Evolutionary conservation across 2,888 invertebrate species (phyloP).

Genomic region (Fragum fragum): DNA sequence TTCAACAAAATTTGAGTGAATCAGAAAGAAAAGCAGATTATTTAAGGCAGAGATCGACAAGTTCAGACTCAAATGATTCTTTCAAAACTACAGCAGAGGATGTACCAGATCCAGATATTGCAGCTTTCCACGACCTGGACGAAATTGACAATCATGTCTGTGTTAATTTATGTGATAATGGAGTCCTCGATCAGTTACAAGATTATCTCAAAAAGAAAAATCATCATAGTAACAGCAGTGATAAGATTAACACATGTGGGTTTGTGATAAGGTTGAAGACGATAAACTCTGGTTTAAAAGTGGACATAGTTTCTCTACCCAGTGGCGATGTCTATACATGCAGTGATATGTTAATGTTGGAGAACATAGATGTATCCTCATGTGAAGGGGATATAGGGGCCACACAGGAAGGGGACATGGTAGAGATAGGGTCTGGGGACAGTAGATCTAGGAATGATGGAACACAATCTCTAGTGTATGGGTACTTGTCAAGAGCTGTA

Average conservation of each 20-base stretch:
- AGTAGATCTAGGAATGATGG: background rate
- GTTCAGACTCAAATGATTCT: conserved; percentile 26
- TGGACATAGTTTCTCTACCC: conserved; percentile 57
- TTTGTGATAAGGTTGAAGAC: conserved; percentile 30
- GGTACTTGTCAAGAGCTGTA: conserved; percentile 33
- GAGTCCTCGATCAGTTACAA: background rate
- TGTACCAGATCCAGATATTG: conserved; percentile 1
- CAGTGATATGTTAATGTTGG: conserved; percentile 53
- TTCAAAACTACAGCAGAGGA: conserved; percentile 12
- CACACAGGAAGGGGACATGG: conserved; percentile 53
- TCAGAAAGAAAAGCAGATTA: background rate
- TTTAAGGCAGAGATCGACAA: conserved; percentile 12
- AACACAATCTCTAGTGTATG: conserved; percentile 28
- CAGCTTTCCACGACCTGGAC: conserved; percentile 12
- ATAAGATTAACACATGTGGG: background rate
- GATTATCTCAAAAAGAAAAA: conserved; percentile 1
- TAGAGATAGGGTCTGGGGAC: conserved; percentile 36
- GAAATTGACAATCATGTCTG: conserved; percentile 4
- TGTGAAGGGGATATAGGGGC: conserved; percentile 49
- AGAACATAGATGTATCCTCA: conserved; percentile 50
- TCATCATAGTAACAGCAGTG: background rate
- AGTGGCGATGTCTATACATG: conserved; percentile 32
- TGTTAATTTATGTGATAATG: background rate
- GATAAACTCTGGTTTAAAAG: conserved; percentile 23
- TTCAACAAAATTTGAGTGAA: background rate